These are phyloP conservation scores for Platycheirus rosarum DNA, from an alignment of 2,888 invertebrate genomes.

Conservation along the genomic window DNA sequence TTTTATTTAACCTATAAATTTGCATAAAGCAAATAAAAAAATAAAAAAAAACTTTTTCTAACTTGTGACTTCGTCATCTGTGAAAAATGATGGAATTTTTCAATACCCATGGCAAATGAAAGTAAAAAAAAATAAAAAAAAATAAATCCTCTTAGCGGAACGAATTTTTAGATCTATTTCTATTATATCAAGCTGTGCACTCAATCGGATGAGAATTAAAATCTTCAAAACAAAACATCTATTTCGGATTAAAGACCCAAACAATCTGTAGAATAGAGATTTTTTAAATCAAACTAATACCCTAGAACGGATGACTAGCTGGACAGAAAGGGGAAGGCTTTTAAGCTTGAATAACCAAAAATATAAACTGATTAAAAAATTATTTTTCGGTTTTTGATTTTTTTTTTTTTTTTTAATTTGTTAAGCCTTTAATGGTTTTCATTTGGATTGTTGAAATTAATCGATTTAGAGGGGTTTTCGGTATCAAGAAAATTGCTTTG, in stretches of 20 bases:
- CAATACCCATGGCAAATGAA: not conserved
- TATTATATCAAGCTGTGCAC: constrained; percentile 34
- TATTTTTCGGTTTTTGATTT: not conserved
- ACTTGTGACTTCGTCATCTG: constrained; percentile 35
- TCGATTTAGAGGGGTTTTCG: no score
- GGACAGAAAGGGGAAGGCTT: constrained; percentile 4
- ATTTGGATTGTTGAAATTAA: no score
- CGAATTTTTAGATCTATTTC: constrained; percentile 34
- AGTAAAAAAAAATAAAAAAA: not conserved
- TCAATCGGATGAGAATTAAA: constrained; percentile 62
- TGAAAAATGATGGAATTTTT: constrained; percentile 48
- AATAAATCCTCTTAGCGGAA: constrained; percentile 53
- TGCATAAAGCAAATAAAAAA: constrained; percentile 36
- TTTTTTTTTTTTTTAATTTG: no score
- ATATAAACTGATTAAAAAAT: constrained; percentile 6
- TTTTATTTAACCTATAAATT: constrained; percentile 34
- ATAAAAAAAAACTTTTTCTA: not conserved
- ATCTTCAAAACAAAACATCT: constrained; percentile 44
- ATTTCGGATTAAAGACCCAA: constrained; percentile 41
- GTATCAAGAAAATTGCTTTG: no score
- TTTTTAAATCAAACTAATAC: constrained; percentile 38
- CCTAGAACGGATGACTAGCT: constrained; percentile 16
- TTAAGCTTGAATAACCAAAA: not conserved
- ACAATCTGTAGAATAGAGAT: constrained; percentile 10
- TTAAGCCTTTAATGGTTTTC: not conserved